phyloP scores from a whole-genome alignment of 2,888 invertebrate species.

The Tuta absoluta region DNA sequence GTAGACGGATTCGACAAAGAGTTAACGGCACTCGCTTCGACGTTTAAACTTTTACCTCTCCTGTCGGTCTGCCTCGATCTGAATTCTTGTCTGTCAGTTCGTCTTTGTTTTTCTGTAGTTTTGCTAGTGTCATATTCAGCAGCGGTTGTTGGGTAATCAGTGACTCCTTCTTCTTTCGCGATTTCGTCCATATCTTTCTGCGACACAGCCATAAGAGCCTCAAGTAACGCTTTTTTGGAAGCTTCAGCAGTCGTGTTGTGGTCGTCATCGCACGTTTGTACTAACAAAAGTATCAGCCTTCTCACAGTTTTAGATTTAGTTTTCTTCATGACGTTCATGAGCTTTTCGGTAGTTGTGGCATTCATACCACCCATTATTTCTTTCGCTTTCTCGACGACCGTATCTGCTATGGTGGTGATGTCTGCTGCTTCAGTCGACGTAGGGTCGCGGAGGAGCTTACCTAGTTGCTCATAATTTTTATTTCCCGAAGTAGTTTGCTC shows the following conservation, averaged over 20 bases:
- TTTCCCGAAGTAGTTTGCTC: slow-evolving; percentile 54
- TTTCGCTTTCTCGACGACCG: slow-evolving; percentile 86
- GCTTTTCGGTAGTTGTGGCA: slow-evolving; percentile 86
- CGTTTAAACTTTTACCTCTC: slow-evolving; percentile 61
- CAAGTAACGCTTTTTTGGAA: slow-evolving; percentile 85
- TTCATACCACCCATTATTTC: slow-evolving; percentile 89
- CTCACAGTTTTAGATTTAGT: slow-evolving; percentile 89
- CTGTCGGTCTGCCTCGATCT: slow-evolving; percentile 50
- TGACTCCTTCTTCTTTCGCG: slow-evolving; percentile 61
- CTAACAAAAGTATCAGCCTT: slow-evolving; percentile 86
- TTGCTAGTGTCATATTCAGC: slow-evolving; percentile 49
- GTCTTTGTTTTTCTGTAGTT: slow-evolving; percentile 50
- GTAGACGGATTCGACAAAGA: slow-evolving; percentile 65
- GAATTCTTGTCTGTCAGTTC: slow-evolving; percentile 52
- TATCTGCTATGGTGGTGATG: slow-evolving; percentile 83
- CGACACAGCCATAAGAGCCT: slow-evolving; percentile 85
- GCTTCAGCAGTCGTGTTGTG: slow-evolving; percentile 86
- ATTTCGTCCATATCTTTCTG: slow-evolving; percentile 79
- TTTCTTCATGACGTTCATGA: slow-evolving; percentile 91
- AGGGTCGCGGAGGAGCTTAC: slow-evolving; percentile 61
- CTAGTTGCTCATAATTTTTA: slow-evolving; percentile 57
- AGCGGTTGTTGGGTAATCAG: slow-evolving; percentile 50
- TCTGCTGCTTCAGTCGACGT: slow-evolving; percentile 75
- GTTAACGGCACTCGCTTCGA: slow-evolving; percentile 67
- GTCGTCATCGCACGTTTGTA: slow-evolving; percentile 88